Evolutionary conservation across 1,140 invertebrate genomes (phyloP).

Genomic region (Portunus trituberculatus): DNA sequence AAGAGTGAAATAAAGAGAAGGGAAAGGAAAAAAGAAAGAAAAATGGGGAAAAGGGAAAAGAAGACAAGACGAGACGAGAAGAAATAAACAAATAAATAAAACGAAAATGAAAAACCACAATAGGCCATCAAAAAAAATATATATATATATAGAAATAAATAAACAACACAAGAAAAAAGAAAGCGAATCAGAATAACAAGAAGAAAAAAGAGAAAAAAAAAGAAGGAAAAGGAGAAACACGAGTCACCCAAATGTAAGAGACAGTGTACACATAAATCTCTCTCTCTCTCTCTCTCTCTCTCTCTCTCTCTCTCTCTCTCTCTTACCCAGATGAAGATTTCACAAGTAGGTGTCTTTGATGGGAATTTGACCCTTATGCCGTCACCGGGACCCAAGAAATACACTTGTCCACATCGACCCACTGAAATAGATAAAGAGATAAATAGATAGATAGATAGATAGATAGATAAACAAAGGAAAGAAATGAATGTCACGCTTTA

Average conservation of each 20-base stretch:
- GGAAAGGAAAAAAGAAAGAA: background rate
- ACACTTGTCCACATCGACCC: background rate
- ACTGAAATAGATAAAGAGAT: background rate
- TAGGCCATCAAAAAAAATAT: too few species aligned
- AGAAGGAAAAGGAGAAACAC: background rate
- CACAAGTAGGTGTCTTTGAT: background rate
- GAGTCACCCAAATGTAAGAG: background rate
- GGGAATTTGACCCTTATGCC: slow-evolving; percentile 14
- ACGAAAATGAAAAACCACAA: background rate
- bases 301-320: background rate
- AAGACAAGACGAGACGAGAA: background rate
- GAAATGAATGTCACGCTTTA: background rate
- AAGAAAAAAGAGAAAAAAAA: background rate
- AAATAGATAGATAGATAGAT: background rate
- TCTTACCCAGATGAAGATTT: slow-evolving; percentile 16
- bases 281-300: background rate
- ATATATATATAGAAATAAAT: background rate
- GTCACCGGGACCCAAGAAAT: background rate
- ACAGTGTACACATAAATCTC: background rate
- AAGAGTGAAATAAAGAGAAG: background rate
- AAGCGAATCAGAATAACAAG: background rate
- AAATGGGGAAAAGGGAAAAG: background rate
- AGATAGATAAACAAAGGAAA: background rate
- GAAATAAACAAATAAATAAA: background rate
- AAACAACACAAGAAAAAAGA: background rate